Percentiles rank a stretch among this genome's conserved stretches.
These are phyloP conservation scores for Propithecus deckenii DNA, from an alignment of 2,797 vertebrate genomes.

Conservation along the genomic window DNA sequence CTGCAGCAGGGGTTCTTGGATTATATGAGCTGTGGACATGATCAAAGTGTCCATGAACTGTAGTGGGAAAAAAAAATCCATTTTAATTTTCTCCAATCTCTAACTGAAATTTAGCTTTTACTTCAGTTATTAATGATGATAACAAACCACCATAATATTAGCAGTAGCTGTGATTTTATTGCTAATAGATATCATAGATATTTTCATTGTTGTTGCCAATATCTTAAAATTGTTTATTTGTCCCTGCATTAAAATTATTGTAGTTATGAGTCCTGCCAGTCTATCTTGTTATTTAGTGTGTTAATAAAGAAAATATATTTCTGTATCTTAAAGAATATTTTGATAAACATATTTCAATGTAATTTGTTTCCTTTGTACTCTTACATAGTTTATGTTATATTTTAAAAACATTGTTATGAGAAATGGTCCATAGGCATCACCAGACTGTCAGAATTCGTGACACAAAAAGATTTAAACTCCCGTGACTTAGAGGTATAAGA, in stretches of 20 bases:
- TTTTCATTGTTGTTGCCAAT: background rate
- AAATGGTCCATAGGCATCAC: background rate
- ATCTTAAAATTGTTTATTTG: background rate
- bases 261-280: background rate
- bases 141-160: background rate
- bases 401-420: background rate
- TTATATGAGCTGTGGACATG: background rate
- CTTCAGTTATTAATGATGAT: background rate
- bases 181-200: background rate
- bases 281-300: background rate
- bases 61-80: background rate
- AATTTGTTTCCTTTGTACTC: slow-evolving; percentile 15
- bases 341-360: background rate
- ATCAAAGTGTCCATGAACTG: background rate
- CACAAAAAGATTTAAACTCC: background rate
- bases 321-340: background rate
- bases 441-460: background rate
- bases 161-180: background rate
- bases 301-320: background rate
- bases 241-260: background rate
- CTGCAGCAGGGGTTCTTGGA: background rate
- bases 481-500: background rate
- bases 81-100: slow-evolving; percentile 32
- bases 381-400: background rate
- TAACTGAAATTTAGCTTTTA: slow-evolving; percentile 23